phyloP scores from a whole-genome alignment of 2,888 invertebrate genomes.

The Hyalella azteca region DNA sequence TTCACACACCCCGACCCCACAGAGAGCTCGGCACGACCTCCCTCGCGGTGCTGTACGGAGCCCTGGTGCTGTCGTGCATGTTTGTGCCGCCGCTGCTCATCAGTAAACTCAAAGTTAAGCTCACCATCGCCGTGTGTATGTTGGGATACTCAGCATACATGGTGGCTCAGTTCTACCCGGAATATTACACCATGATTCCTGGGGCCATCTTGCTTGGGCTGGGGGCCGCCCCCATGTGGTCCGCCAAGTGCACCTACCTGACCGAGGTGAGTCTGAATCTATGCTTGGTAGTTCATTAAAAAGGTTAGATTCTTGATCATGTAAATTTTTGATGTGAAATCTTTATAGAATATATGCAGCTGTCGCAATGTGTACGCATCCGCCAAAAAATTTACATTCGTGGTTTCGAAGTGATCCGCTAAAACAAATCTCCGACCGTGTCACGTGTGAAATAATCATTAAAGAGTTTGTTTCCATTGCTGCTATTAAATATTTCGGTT shows the following conservation, averaged over 20 bases:
- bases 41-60: conserved; percentile 87
- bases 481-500: too few species aligned
- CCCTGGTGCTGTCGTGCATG: conserved; percentile 92
- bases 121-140: conserved; percentile 92
- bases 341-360: too few species aligned
- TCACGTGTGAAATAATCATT: too few species aligned
- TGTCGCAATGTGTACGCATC: too few species aligned
- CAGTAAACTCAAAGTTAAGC: conserved; percentile 82
- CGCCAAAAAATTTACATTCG: too few species aligned
- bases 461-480: too few species aligned
- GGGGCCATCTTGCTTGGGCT: conserved; percentile 92
- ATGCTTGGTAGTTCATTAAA: not conserved
- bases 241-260: conserved; percentile 95
- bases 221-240: conserved; percentile 97
- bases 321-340: too few species aligned
- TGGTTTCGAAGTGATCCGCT: too few species aligned
- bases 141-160: conserved; percentile 93
- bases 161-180: conserved; percentile 89
- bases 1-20: too few species aligned
- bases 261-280: too few species aligned
- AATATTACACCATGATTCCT: conserved; percentile 82
- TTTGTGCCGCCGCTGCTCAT: conserved; percentile 93
- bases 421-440: too few species aligned
- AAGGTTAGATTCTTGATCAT: not conserved
- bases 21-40: conserved; percentile 79